Conservation (phyloP, 2,888 invertebrate species). For the Hyppa rectilinea region DNA sequence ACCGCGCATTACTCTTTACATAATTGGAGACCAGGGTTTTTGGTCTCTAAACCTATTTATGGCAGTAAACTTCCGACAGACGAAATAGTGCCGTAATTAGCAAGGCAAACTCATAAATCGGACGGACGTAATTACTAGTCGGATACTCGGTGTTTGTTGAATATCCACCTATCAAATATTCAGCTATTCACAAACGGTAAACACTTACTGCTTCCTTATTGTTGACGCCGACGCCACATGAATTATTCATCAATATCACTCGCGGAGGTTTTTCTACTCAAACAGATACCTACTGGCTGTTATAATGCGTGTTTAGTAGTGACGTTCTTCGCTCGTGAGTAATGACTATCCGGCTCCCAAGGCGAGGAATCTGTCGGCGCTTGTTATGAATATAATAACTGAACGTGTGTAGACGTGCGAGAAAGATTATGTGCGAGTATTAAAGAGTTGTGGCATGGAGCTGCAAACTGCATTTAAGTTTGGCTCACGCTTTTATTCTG, state of each 20-base stretch:
- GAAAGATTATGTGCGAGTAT: conserved; percentile 38
- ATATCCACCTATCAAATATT: conserved; percentile 58
- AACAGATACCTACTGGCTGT: conserved; percentile 62
- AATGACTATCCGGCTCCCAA: conserved; percentile 47
- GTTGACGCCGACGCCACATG: conserved; percentile 64
- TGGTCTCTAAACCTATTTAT: conserved; percentile 49
- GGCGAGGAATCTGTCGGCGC: conserved; percentile 55
- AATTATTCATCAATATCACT: conserved; percentile 67
- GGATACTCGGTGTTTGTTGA: conserved; percentile 37
- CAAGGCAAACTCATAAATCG: conserved; percentile 57
- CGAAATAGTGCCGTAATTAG: conserved; percentile 51
- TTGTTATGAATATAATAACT: conserved; percentile 60
- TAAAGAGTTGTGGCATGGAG: conserved; percentile 33
- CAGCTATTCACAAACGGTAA: conserved; percentile 62
- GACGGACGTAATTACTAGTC: conserved; percentile 46
- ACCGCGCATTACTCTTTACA: conserved; percentile 36
- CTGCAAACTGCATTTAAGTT: conserved; percentile 50
- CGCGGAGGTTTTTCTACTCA: conserved; percentile 65
- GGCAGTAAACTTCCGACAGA: conserved; percentile 27
- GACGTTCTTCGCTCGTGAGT: conserved; percentile 52
- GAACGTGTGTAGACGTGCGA: conserved; percentile 41
- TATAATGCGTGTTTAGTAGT: conserved; percentile 63
- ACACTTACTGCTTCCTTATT: conserved; percentile 68
- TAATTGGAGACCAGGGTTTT: conserved; percentile 38
- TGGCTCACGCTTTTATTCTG: conserved; percentile 24